Evolutionary conservation across 2,888 invertebrate genomes (phyloP).

Genomic region (Macrosoma leucophasiata): DNA sequence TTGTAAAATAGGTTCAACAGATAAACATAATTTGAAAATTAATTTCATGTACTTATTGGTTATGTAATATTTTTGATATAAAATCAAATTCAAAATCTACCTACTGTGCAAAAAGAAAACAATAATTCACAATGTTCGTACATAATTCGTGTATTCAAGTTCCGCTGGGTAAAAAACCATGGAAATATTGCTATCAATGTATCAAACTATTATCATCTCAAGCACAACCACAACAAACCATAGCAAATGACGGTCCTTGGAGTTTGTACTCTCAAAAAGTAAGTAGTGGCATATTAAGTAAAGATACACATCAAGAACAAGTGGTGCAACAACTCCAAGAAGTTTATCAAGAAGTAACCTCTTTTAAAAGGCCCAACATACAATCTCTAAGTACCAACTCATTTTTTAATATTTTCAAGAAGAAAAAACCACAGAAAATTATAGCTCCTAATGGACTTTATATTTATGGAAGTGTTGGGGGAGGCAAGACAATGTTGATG

Average conservation of each 20-base stretch:
- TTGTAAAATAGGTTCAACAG: too few relatives aligned
- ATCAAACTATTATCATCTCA: constrained; percentile 50
- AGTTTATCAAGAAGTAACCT: constrained; percentile 78
- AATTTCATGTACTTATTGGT: too few relatives aligned
- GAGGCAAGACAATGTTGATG: constrained; percentile 99
- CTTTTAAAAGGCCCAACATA: constrained; percentile 64
- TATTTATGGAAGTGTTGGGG: constrained; percentile 92
- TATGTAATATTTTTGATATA: constrained; percentile 25
- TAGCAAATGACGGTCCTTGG: constrained; percentile 63
- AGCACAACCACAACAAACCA: constrained; percentile 33
- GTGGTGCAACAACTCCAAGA: constrained; percentile 82
- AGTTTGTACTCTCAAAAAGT: constrained; percentile 75
- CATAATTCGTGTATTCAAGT: constrained; percentile 38
- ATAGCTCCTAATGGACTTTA: constrained; percentile 87
- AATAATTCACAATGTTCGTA: constrained; percentile 40
- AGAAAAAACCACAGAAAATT: constrained; percentile 52
- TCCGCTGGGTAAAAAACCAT: constrained; percentile 41
- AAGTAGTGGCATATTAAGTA: constrained; percentile 71
- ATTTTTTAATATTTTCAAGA: constrained; percentile 55
- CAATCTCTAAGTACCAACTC: constrained; percentile 33
- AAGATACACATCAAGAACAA: constrained; percentile 83
- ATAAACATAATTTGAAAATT: too few relatives aligned
- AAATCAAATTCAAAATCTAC: too few relatives aligned
- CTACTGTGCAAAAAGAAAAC: too few relatives aligned
- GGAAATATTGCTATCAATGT: constrained; percentile 48